Evolutionary conservation across 2,797 vertebrate genomes (phyloP).

Genomic region (Scyliorhinus canicula): DNA sequence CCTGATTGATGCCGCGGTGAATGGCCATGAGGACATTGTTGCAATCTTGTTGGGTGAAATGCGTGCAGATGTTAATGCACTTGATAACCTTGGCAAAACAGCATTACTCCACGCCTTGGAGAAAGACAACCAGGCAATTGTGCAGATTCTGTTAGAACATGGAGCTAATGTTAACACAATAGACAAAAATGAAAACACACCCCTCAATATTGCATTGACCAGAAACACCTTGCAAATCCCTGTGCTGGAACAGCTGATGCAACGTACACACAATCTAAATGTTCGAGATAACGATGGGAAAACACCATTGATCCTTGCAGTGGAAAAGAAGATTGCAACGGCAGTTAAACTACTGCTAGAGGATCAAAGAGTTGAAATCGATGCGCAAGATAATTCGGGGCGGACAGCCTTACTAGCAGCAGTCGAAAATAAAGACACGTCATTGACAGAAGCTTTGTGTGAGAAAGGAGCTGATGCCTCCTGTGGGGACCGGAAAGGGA

Average conservation of each 20-base stretch:
- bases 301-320: slow-evolving; percentile 56
- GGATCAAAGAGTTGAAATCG: slow-evolving; percentile 44
- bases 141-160: slow-evolving; percentile 42
- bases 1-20: slow-evolving; percentile 54
- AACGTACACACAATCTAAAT: slow-evolving; percentile 40
- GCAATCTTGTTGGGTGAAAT: slow-evolving; percentile 50
- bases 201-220: slow-evolving; percentile 55
- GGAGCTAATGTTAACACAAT: slow-evolving; percentile 45
- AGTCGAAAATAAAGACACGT: not conserved
- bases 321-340: slow-evolving; percentile 43
- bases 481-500: not conserved
- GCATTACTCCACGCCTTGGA: slow-evolving; percentile 50
- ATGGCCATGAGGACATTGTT: not conserved
- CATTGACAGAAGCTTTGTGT: slow-evolving; percentile 46
- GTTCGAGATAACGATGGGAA: slow-evolving; percentile 50
- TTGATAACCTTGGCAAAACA: slow-evolving; percentile 55
- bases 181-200: slow-evolving; percentile 50
- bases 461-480: slow-evolving; percentile 41
- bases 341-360: slow-evolving; percentile 52
- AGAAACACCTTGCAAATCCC: not conserved
- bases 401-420: slow-evolving; percentile 52
- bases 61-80: slow-evolving; percentile 48
- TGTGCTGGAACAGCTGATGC: slow-evolving; percentile 45
- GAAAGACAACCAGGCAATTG: not conserved
- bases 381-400: slow-evolving; percentile 46